These are phyloP conservation scores for Myrmecophaga tridactyla DNA, from an alignment of 2,113 vertebrate genomes.

Conservation along the genomic window DNA sequence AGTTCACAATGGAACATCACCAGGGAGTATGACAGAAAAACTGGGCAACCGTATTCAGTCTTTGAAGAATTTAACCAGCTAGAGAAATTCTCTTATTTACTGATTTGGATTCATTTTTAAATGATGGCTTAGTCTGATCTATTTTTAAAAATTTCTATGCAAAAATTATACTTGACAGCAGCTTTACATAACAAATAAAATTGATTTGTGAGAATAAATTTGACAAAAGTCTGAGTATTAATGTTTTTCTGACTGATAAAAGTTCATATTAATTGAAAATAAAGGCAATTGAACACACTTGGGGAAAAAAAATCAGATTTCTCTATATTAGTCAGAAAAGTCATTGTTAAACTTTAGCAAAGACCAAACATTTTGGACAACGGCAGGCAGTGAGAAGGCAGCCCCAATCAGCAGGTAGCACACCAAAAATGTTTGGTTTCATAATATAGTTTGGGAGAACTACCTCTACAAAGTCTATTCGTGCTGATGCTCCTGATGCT, in stretches of 20 bases:
- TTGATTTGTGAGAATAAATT: background rate
- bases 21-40: background rate
- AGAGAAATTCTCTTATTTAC: constrained; percentile 19
- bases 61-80: background rate
- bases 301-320: constrained; percentile 40
- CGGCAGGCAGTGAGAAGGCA: constrained; percentile 62
- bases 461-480: constrained; percentile 82
- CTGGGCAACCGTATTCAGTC: background rate
- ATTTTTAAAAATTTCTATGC: constrained; percentile 24
- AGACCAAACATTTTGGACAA: constrained; percentile 71
- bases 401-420: constrained; percentile 68
- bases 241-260: constrained; percentile 6
- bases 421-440: constrained; percentile 70
- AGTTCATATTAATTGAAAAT: constrained; percentile 31
- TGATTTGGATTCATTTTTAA: constrained; percentile 1
- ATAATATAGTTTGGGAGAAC: constrained; percentile 74
- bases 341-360: constrained; percentile 48
- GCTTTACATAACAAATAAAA: constrained; percentile 12
- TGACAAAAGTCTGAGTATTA: constrained; percentile 13
- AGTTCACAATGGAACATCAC: background rate
- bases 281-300: constrained; percentile 26
- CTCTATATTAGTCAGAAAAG: background rate
- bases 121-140: constrained; percentile 19
- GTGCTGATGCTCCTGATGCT: constrained; percentile 78
- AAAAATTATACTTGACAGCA: constrained; percentile 46